A percentile compares a stretch with the other conserved stretches of the same genome.
These are phyloP conservation scores for Napeogenes inachia DNA, from an alignment of 2,888 invertebrate species.

Conservation along the genomic window DNA sequence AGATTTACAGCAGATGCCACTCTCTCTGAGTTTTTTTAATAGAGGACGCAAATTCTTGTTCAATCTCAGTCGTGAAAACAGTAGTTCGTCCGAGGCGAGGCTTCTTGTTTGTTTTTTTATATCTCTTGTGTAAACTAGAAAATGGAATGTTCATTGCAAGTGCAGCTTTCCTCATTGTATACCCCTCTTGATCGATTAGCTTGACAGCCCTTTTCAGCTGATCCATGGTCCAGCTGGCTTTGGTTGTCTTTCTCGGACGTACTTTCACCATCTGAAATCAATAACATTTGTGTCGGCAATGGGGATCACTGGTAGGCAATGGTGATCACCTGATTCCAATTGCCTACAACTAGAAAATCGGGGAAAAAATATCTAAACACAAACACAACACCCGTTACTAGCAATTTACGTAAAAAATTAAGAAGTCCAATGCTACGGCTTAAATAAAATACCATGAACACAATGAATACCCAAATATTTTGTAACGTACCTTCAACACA, in stretches of 20 bases:
- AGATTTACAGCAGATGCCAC: too few species aligned
- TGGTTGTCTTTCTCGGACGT: conserved; percentile 25
- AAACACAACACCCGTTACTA: too few species aligned
- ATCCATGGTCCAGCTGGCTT: conserved; percentile 28
- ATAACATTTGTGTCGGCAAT: conserved; percentile 20
- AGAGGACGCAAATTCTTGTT: conserved; percentile 30
- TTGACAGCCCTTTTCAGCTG: conserved; percentile 27
- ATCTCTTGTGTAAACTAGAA: conserved; percentile 26
- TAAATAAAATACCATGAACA: too few species aligned
- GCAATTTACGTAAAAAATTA: too few species aligned
- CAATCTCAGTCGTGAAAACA: conserved; percentile 31
- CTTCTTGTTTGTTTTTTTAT: conserved; percentile 16
- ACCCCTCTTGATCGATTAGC: conserved; percentile 25
- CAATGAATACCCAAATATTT: too few species aligned
- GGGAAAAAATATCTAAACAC: not conserved
- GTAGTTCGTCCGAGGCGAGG: conserved; percentile 22
- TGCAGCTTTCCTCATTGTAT: conserved; percentile 26
- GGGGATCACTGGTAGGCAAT: conserved; percentile 14
- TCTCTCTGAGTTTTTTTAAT: too few species aligned
- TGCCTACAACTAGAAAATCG: conserved; percentile 15
- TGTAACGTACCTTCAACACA: too few species aligned
- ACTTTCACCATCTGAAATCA: conserved; percentile 29
- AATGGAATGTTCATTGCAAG: conserved; percentile 20
- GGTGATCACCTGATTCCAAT: not conserved
- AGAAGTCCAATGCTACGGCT: too few species aligned